Conservation (phyloP, 64 coral and sea anemone genomes). For the Exaiptasia diaphana region DNA sequence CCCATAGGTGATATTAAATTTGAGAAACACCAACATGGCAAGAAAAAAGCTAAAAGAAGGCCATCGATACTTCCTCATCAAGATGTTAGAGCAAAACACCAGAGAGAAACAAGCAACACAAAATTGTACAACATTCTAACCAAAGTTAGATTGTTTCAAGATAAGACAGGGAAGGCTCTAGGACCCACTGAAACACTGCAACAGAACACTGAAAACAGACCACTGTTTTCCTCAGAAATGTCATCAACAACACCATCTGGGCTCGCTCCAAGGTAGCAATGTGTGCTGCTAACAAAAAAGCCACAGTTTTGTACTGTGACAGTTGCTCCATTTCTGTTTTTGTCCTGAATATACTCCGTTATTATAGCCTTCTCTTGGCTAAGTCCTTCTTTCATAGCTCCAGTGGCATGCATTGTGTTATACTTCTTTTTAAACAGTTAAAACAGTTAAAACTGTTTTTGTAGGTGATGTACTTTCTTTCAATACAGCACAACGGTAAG, state of each 20-base stretch:
- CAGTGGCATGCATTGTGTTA: constrained; percentile 13
- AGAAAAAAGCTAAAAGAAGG: constrained; percentile 3
- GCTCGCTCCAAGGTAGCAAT: constrained; percentile 23
- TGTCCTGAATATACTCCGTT: constrained; percentile 10
- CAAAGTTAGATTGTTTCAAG: constrained; percentile 16
- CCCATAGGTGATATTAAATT: constrained; percentile 42
- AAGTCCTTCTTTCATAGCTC: constrained; percentile 54
- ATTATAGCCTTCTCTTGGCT: constrained; percentile 17
- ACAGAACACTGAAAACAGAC: constrained; percentile 16
- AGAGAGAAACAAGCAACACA: constrained; percentile 13
- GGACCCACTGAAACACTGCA: constrained; percentile 34
- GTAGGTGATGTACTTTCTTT: constrained; percentile 45
- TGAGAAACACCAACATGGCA: constrained; percentile 35
- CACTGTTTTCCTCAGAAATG: not conserved
- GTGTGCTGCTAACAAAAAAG: constrained; percentile 24
- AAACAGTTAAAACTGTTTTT: not conserved
- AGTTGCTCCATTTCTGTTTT: constrained; percentile 19
- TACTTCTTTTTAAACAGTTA: constrained; percentile 13
- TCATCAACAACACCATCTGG: constrained; percentile 35
- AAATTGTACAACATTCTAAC: constrained; percentile 42
- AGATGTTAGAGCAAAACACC: constrained; percentile 50
- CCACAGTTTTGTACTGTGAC: constrained; percentile 29
- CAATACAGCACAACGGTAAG: constrained; percentile 21
- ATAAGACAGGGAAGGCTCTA: constrained; percentile 33
- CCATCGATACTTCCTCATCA: not conserved